Evolutionary conservation across 2,888 invertebrate species (phyloP).

Genomic region (Ametastegia equiseti): DNA sequence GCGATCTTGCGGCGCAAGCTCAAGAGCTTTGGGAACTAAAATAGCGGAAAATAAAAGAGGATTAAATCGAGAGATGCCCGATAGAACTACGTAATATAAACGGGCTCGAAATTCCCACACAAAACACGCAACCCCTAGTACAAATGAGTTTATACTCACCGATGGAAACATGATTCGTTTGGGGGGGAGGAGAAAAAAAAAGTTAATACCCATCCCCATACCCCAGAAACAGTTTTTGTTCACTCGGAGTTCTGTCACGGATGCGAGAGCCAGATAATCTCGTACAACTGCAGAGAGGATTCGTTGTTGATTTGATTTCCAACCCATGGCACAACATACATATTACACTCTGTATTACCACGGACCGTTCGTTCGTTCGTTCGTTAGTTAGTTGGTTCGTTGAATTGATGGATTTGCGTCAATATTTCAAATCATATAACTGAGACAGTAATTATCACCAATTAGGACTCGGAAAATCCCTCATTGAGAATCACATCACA

Average conservation of each 20-base stretch:
- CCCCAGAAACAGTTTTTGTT: background rate
- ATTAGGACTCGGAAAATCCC: background rate
- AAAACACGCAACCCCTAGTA: background rate
- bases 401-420: conserved; percentile 6
- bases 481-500: no score
- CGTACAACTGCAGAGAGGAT: conserved; percentile 18
- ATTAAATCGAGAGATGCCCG: background rate
- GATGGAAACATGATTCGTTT: background rate
- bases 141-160: background rate
- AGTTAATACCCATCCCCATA: background rate
- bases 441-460: background rate
- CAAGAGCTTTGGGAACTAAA: background rate
- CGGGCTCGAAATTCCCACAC: no score
- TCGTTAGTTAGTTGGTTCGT: background rate
- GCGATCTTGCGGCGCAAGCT: background rate
- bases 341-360: conserved; percentile 10
- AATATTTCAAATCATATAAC: background rate
- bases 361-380: no score
- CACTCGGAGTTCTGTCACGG: background rate
- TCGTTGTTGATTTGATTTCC: conserved; percentile 29
- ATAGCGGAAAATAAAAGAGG: background rate
- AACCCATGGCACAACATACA: background rate
- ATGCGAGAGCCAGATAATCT: conserved; percentile 12
- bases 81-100: no score
- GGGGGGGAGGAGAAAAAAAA: no score